phyloP scores from a whole-genome alignment of 2,888 invertebrate species.

The Pseudoips prasinana region DNA sequence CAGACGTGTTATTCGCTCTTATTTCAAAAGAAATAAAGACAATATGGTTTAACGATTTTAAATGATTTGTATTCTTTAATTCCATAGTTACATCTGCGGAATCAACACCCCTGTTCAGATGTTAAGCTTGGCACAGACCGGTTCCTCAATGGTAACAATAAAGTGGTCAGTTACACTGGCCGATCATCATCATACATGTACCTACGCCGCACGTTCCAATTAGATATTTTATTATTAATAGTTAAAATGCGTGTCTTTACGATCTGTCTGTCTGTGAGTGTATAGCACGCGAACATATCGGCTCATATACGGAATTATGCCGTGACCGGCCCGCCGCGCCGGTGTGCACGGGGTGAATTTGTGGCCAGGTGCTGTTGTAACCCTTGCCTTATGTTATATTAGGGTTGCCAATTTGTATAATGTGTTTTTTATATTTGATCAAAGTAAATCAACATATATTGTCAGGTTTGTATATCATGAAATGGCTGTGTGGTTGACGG shows the following conservation, averaged over 20 bases:
- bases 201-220: slow-evolving; percentile 70
- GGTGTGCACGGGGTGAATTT: slow-evolving; percentile 37
- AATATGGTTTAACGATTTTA: no score
- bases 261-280: slow-evolving; percentile 56
- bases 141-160: slow-evolving; percentile 43
- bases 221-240: slow-evolving; percentile 70
- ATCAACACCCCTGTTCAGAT: slow-evolving; percentile 8
- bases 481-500: no score
- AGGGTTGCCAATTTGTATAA: not conserved
- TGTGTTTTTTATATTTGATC: no score
- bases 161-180: slow-evolving; percentile 50
- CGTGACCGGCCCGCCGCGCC: slow-evolving; percentile 40
- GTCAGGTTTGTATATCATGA: no score
- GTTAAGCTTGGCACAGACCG: slow-evolving; percentile 22
- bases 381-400: not conserved
- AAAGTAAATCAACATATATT: no score
- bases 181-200: slow-evolving; percentile 39
- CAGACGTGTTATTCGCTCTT: no score
- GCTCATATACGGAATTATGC: slow-evolving; percentile 55
- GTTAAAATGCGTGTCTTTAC: slow-evolving; percentile 68
- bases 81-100: slow-evolving; percentile 18
- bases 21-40: no score
- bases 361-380: not conserved
- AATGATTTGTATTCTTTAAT: no score
- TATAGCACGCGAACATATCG: slow-evolving; percentile 65